Conservation (phyloP, 1,140 invertebrate species). For the Drosophila littoralis region DNA sequence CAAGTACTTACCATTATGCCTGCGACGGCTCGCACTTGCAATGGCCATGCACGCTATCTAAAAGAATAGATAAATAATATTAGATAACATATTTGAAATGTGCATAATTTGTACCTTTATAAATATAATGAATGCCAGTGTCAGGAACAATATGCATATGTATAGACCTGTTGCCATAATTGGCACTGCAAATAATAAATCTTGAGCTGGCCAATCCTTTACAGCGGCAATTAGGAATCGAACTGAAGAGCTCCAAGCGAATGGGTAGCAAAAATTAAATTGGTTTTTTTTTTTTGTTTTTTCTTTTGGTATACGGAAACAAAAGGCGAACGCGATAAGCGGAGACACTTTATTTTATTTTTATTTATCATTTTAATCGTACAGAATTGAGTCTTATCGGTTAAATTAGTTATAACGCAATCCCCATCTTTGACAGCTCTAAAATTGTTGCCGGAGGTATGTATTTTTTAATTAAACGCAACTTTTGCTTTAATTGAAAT, state of each 20-base stretch:
- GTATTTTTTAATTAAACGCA: slow-evolving; percentile 40
- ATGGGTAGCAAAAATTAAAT: slow-evolving; percentile 2
- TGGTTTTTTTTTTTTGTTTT: background rate
- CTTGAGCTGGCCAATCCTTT: slow-evolving; percentile 13
- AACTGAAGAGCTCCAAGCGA: slow-evolving; percentile 25
- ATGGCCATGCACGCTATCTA: slow-evolving; percentile 13
- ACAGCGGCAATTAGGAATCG: slow-evolving; percentile 14
- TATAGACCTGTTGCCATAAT: slow-evolving; percentile 39
- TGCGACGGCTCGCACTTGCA: background rate
- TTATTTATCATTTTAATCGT: slow-evolving; percentile 31
- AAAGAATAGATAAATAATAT: background rate
- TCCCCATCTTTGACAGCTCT: slow-evolving; percentile 37
- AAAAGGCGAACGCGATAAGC: slow-evolving; percentile 32
- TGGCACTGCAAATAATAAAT: background rate
- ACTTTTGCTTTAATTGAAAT: slow-evolving; percentile 34
- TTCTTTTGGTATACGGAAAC: slow-evolving; percentile 18
- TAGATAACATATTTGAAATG: background rate
- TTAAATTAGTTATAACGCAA: slow-evolving; percentile 43
- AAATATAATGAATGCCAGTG: slow-evolving; percentile 21
- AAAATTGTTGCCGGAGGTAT: slow-evolving; percentile 16
- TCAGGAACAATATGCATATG: slow-evolving; percentile 21
- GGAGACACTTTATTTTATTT: slow-evolving; percentile 6
- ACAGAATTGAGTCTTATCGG: slow-evolving; percentile 40
- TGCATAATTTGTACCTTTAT: slow-evolving; percentile 43
- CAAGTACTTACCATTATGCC: slow-evolving; percentile 7